phyloP scores from a whole-genome alignment of 2,797 vertebrate genomes.

The Protosalanx chinensis region DNA sequence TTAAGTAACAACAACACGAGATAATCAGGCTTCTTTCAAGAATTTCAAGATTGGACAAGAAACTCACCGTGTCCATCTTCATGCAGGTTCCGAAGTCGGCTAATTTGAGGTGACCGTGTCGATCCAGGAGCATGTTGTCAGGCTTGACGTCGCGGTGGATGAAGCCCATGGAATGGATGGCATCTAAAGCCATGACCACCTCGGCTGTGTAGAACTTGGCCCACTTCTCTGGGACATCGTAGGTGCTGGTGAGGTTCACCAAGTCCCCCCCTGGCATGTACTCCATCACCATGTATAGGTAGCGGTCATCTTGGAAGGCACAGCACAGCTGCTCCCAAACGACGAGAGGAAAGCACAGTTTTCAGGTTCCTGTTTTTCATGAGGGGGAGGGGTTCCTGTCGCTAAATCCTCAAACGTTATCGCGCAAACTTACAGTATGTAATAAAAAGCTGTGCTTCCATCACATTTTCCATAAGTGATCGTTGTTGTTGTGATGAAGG shows the following conservation, averaged over 20 bases:
- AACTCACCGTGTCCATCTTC: conserved; percentile 96
- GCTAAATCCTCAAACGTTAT: not conserved
- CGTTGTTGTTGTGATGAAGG: too few species aligned
- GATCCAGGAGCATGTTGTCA: conserved; percentile 98
- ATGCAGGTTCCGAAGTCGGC: conserved; percentile 99
- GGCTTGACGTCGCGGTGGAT: conserved; percentile 98
- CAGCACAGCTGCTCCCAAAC: conserved; percentile 81
- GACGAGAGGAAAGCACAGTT: too few species aligned
- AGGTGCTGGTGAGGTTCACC: conserved; percentile 98
- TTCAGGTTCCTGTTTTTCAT: not conserved
- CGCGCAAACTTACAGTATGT: not conserved
- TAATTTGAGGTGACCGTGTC: conserved; percentile 90
- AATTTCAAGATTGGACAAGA: not conserved
- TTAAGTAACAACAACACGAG: not conserved
- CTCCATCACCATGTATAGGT: conserved; percentile 99
- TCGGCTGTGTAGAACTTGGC: conserved; percentile 98
- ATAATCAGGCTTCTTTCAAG: too few species aligned
- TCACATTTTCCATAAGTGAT: not conserved
- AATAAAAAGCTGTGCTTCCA: not conserved
- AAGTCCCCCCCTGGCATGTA: conserved; percentile 99
- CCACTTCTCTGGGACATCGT: conserved; percentile 98
- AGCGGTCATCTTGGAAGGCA: conserved; percentile 98
- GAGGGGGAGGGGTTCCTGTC: not conserved
- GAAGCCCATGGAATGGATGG: conserved; percentile 98
- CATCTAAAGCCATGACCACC: conserved; percentile 95